Evolutionary conservation across 2,888 invertebrate genomes (phyloP), one percentile per base, ranked within the genome.

Genomic region (Lepidocyrtinus sp.): DNA sequence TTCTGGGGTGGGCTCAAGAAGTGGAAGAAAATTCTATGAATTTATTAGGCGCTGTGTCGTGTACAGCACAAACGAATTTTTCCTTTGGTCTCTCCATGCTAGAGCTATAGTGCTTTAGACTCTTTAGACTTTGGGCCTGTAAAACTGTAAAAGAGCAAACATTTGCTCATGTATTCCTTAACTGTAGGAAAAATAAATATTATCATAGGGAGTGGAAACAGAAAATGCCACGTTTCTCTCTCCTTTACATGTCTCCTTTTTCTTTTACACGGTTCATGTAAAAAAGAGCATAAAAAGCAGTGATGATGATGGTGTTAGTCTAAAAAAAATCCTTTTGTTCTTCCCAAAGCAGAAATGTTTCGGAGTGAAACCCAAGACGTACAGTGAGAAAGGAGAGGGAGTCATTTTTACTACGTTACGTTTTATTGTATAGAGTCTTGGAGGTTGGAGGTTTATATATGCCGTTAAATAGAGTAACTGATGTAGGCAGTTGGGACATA

Each of bases 91-190:
- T 36, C 36, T 12, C 36, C 36, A n/a, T 50, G 50, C 50, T 12
- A n/a, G n/a, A n/a, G n/a, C n/a, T n/a, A n/a, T n/a, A n/a, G n/a
- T n/a, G n/a, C n/a, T n/a, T n/a, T n/a, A n/a, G n/a, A n/a, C n/a
- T n/a, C n/a, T n/a, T n/a, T n/a, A n/a, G n/a, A n/a, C n/a, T n/a
- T n/a, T n/a, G n/a, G n/a, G n/a, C n/a, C n/a, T n/a, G n/a, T n/a
- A n/a, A n/a, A n/a, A n/a, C 2, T 17, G 17, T 68, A 75, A 78
- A 79, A 82, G 79, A 72, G 72, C 79, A 78, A 82, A 82, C 82
- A 82, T 82, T 82, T 82, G 69, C 73, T 79, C 62, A 79, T 68
- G 67, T 72, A 73, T 79, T 79, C 75, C 15, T 2, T 2, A 50
- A 50, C 50, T 50, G 50, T 55, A 36, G 45, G 79, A 75, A 82